Percentiles rank a stretch among this genome's conserved stretches.
Evolutionary conservation across 2,797 vertebrate species (phyloP).

Genomic region (Rhinogobio ventralis): DNA sequence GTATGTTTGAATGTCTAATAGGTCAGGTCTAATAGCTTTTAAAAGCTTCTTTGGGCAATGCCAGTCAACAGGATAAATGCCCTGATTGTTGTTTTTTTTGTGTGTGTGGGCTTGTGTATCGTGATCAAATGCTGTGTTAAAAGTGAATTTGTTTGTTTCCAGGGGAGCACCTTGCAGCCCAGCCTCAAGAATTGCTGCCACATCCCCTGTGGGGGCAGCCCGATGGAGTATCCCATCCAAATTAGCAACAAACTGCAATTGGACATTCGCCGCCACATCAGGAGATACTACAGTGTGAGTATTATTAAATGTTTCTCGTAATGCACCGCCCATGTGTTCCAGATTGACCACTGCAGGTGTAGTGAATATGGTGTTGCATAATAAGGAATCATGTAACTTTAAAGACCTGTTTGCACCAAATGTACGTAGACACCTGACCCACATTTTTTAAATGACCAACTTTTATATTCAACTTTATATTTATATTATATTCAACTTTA

Average conservation of each 20-base stretch:
- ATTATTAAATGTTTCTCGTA: background rate
- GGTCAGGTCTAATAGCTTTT: conserved; percentile 44
- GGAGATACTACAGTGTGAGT: conserved; percentile 82
- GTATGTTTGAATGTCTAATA: conserved; percentile 37
- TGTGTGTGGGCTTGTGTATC: background rate
- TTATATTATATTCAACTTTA: too few species aligned
- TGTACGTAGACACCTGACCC: background rate
- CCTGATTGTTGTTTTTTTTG: background rate
- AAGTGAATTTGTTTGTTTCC: conserved; percentile 51
- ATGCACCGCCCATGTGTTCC: background rate
- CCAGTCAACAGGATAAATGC: conserved; percentile 48
- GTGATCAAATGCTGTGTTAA: conserved; percentile 13
- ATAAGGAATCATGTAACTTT: background rate
- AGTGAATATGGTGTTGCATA: background rate
- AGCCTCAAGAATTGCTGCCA: conserved; percentile 90
- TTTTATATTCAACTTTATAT: too few species aligned
- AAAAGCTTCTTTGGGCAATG: conserved; percentile 34
- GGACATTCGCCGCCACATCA: conserved; percentile 89
- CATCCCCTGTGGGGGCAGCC: conserved; percentile 79
- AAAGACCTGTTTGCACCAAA: background rate
- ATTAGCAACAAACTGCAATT: conserved; percentile 90
- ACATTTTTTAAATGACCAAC: background rate
- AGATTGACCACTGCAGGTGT: background rate
- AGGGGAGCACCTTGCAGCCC: conserved; percentile 86
- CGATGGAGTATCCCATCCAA: conserved; percentile 74